Evolutionary conservation across 2,888 invertebrate species (phyloP), one percentile per base, ranked within the genome.

Genomic region (Aethes cnicana): DNA sequence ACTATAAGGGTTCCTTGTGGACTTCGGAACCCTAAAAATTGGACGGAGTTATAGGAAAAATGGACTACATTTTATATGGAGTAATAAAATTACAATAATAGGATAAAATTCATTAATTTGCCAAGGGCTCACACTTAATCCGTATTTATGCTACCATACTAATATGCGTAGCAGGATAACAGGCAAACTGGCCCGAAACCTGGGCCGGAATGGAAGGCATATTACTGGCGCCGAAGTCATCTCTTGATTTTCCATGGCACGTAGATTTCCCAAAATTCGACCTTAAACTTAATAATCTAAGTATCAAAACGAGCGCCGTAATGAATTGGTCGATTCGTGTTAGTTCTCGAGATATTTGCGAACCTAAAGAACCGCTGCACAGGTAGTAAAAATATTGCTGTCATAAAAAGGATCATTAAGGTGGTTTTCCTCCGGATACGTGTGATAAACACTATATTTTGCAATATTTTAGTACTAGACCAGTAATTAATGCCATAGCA

Each of bases 121-220:
- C 43, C 43, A 26, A 37, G 30, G 43, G 28, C 30, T 43, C 30
- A 44, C 28, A 3, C 17, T 42, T 50, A 50, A 50, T 50, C 43
- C 36, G 36, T 25, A 50, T 50, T 43, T 50, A 50, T 50, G 30
- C 36, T 30, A 25, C 14, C 14, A 36, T 21, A 36, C 43, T 47
- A 41, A 35, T 35, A 35, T 32, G 32, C 32, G 41, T 28, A 26
- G 33, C 33, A 48, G 36, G 28, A 43, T 43, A 50, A 37, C 36
- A 48, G 14, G 41, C 41, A 44, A 43, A 32, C 49, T 21, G 49
- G 42, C 49, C 49, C 49, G 26, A 43, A 30, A 50, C 49, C 42
- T 35, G 50, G 37, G 30, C 42, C 36, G 36, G 36, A 36, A 50
- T 30, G 36, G 20, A 37, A n/a, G 30, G 28, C 30, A 33, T 32